Evolutionary conservation across 1,140 invertebrate species (phyloP).

Genomic region (Nylanderia fulva): DNA sequence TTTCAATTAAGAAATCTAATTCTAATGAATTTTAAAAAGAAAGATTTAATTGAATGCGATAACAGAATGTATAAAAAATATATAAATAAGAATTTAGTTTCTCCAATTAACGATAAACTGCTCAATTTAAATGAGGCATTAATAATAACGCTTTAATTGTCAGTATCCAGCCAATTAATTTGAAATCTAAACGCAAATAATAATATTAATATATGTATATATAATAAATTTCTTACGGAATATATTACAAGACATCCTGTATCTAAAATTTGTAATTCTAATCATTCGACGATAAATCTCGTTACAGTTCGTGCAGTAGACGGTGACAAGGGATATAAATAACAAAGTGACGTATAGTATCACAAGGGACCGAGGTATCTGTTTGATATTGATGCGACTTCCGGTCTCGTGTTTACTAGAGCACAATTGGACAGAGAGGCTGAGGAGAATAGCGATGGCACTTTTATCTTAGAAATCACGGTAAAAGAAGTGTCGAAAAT

Average conservation of each 20-base stretch:
- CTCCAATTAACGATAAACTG: no score
- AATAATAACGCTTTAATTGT: background rate
- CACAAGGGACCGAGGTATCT: slow-evolving; percentile 90
- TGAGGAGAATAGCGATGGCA: slow-evolving; percentile 92
- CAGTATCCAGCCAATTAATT: slow-evolving; percentile 12
- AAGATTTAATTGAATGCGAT: background rate
- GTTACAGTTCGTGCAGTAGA: slow-evolving; percentile 94
- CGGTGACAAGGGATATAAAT: slow-evolving; percentile 96
- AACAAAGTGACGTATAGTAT: slow-evolving; percentile 95
- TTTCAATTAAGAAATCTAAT: background rate
- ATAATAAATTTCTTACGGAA: no score
- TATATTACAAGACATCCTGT: background rate
- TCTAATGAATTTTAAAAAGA: background rate
- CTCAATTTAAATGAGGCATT: slow-evolving; percentile 12
- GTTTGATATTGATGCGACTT: slow-evolving; percentile 92
- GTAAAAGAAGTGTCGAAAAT: slow-evolving; percentile 88
- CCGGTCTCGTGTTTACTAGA: slow-evolving; percentile 93
- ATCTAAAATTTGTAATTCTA: background rate
- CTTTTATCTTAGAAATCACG: slow-evolving; percentile 94
- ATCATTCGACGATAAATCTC: slow-evolving; percentile 6
- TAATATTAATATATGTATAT: no score
- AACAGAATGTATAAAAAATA: background rate
- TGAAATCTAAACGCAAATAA: background rate
- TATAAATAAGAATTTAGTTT: slow-evolving; percentile 1
- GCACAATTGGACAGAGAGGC: slow-evolving; percentile 93